Evolutionary conservation across 2,888 invertebrate genomes (phyloP), one percentile per base, ranked within the genome.

Genomic region (Eretmocerus hayati): DNA sequence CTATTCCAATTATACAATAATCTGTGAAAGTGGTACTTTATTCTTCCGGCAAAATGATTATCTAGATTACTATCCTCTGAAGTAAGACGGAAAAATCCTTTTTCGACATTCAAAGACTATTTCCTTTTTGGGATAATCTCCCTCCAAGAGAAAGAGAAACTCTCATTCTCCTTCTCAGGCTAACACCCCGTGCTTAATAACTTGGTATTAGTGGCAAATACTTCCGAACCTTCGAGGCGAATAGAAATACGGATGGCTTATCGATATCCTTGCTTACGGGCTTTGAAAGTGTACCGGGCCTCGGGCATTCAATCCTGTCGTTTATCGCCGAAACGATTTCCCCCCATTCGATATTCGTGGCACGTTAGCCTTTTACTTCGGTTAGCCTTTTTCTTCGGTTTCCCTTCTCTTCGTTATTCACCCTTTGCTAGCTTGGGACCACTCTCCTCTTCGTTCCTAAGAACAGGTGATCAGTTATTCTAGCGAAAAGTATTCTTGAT

Each of bases 281-380:
- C 49, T 53, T 52, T 40, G 48, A 54, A 48, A 53, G 47, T 48
- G 56, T 49, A 47, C 23, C n/a, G 20, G 53, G 55, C 60, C 56
- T 48, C 52, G 50, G 54, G 57, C 59, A 62, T 61, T 62, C 61
- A 62, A 64, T 64, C 62, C 62, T 55, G 58, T 62, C 65, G 63
- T 64, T 64, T 62, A 64, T 64, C 62, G 61, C 59, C 56, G 18
- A 61, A 62, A 59, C 61, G 61, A 63, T 64, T 62, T 57, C 52
- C 53, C 50, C 56, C 59, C 58, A 62, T 64, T 62, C 59, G 57
- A 63, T 64, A 65, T 63, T 64, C 65, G 62, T 60, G 61, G 58
- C 59, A 61, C 61, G 61, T 62, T 57, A 52, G 52, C 48, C 45
- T 26, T n/a, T 33, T 33, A 5, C 15, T 15, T 33, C 33, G n/a